Base-by-base conservation (phyloP, 2,888 invertebrate species). In the Polydrusus tereticollis region DNA sequence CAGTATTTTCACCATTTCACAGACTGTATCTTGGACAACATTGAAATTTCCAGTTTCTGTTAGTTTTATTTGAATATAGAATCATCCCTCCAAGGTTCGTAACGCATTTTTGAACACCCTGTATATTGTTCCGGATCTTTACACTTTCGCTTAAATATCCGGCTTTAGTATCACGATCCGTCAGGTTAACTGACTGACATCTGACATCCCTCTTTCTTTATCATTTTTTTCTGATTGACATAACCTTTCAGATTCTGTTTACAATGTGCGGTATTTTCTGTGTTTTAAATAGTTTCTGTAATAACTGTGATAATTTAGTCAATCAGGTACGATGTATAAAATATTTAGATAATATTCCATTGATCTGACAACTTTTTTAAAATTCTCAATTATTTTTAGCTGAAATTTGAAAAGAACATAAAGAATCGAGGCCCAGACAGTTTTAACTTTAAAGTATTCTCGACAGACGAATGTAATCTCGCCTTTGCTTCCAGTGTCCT, bases 401-500 rank as follows among this genome's bases (percentile, higher is more conserved):
- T 79, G 63, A 57, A 69, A 36, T 82, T 82, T 76, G 74, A 78
- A 74, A 78, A 18, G 55, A 82, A 75, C 41, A 85, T 91, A 68
- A 78, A 80, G 72, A 87, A 87, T 29, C 86, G 92, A 81, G 92
- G 92, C 0, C 92, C 92, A 0, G 88, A 92, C 80, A 80, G 41
- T 55, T 76, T 79, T 29, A 74, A 76, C 50, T 74, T 72, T 18
- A 76, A 77, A 71, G 73, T 65, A 36, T 72, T 75, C 45, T 57
- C 63, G 14, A 16, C 74, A 26, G 72, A 75, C 43, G 70, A 78
- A 62, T 76, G 71, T 38, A 77, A 77, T 43, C 75, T 84, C 66
- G 69, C 81, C 8, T 82, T 85, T 76, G 79, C 78, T 82, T 89
- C 89, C 7, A 86, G 88, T 75, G 93, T 97, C 6, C 86, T 98